phyloP scores from a whole-genome alignment of 2,797 vertebrate species.

The Limnodromus scolopaceus region DNA sequence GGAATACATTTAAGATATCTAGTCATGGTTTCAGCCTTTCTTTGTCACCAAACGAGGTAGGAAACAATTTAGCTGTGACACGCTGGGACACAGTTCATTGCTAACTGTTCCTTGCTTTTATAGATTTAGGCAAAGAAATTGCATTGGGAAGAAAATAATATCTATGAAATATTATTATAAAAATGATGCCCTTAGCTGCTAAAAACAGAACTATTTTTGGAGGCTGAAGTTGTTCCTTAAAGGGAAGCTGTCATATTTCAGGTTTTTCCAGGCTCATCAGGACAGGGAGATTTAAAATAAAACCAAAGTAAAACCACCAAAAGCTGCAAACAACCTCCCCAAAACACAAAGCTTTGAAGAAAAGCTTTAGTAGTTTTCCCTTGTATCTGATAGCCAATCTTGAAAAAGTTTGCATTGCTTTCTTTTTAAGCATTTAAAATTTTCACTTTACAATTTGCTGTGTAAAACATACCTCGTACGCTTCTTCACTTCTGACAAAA shows the following conservation, averaged over 20 bases:
- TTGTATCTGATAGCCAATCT: not conserved
- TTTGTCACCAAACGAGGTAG: not conserved
- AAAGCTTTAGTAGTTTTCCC: not conserved
- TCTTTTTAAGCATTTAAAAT: not conserved
- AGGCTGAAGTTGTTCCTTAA: not conserved
- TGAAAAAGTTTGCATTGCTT: not conserved
- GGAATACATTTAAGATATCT: not conserved
- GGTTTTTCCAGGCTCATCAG: not conserved
- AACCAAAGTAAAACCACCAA: not conserved
- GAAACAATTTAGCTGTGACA: not conserved
- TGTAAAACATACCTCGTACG: fast-evolving
- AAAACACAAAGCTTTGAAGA: not conserved
- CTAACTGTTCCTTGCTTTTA: not conserved
- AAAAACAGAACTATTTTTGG: not conserved
- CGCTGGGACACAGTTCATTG: not conserved
- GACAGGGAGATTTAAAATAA: not conserved
- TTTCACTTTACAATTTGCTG: not conserved
- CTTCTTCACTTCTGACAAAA: not conserved
- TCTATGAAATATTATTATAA: not conserved
- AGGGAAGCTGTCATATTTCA: not conserved
- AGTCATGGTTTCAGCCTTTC: not conserved
- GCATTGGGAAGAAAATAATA: not conserved
- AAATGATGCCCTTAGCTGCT: not conserved
- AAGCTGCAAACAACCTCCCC: not conserved
- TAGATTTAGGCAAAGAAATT: not conserved